phyloP scores from a whole-genome alignment of 2,797 vertebrate species.

The Spinibarbus caldwelli region DNA sequence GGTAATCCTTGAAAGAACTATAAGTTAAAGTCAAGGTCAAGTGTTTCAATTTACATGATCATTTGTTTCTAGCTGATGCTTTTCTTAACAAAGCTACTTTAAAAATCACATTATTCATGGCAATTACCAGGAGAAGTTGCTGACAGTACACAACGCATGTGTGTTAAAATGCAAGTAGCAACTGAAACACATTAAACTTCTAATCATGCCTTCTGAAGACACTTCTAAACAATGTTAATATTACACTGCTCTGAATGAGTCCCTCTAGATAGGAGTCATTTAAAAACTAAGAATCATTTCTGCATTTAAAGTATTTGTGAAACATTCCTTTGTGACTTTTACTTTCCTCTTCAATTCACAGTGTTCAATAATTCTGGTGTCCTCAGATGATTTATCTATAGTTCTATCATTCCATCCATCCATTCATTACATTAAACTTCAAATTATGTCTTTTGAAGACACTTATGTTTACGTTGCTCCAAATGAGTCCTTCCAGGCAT shows the following conservation, averaged over 20 bases:
- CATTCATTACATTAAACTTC: neutral
- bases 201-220: constrained; percentile 20
- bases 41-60: neutral
- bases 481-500: neutral
- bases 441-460: neutral
- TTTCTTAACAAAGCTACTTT: neutral
- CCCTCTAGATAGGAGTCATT: neutral
- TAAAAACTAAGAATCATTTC: neutral
- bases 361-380: neutral
- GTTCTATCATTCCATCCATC: neutral
- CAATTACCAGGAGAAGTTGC: neutral
- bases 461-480: neutral
- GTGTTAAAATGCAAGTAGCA: neutral
- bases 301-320: neutral
- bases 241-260: neutral
- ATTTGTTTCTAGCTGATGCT: neutral
- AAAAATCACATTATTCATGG: neutral
- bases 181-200: neutral
- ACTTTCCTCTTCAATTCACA: neutral
- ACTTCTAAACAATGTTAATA: neutral
- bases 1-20: neutral
- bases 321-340: neutral
- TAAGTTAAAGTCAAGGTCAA: neutral
- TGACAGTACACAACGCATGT: neutral
- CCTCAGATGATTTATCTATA: constrained; percentile 7